Conservation (phyloP, 2,797 vertebrate genomes). For the Crenichthys baileyi region DNA sequence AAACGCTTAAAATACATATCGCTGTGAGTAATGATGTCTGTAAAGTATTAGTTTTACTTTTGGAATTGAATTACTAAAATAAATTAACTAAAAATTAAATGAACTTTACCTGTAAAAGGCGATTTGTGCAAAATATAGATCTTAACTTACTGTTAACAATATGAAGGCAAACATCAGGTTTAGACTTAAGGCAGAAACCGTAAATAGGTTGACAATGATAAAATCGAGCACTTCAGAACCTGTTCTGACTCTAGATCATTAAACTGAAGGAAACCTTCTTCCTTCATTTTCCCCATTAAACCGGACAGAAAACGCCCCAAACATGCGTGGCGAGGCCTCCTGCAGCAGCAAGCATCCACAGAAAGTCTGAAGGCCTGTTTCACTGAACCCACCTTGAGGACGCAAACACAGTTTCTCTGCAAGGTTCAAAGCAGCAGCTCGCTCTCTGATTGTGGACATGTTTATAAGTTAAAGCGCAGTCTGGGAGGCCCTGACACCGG, state of each 20-base stretch:
- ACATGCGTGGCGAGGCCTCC: slow-evolving; percentile 14
- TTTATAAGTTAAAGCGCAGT: no score
- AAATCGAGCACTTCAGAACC: background rate
- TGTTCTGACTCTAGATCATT: background rate
- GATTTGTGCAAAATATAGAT: no score
- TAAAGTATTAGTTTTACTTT: no score
- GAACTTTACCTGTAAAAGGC: background rate
- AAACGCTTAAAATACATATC: no score
- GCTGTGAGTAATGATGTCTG: no score
- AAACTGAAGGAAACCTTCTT: background rate
- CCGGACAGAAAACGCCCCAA: background rate
- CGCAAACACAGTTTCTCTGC: slow-evolving; percentile 69
- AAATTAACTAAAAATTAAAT: background rate
- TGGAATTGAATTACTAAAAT: no score
- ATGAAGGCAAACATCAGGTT: background rate
- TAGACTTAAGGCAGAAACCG: background rate
- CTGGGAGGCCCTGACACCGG: background rate
- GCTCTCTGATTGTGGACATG: slow-evolving; percentile 77
- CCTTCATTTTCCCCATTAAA: background rate
- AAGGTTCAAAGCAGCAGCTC: slow-evolving; percentile 73
- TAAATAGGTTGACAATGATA: background rate
- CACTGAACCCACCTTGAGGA: slow-evolving; percentile 56
- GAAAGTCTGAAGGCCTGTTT: background rate
- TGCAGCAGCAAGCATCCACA: background rate
- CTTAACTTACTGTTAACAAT: background rate